These are phyloP conservation scores for Mesochorus sp. DNA, from an alignment of 2,888 invertebrate genomes.

Conservation along the genomic window DNA sequence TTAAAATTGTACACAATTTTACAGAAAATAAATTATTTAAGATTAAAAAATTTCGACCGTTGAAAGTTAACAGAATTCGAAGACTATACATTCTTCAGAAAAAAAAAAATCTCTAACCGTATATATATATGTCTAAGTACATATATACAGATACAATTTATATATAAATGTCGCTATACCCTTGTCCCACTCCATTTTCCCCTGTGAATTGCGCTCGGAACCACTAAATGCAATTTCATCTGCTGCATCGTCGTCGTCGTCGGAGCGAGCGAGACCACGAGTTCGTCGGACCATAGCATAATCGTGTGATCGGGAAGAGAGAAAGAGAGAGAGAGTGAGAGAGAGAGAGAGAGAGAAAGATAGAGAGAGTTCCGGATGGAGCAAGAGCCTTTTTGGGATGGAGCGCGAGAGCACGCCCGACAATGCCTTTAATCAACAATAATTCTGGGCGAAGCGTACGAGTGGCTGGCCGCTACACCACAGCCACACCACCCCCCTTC, in stretches of 20 bases:
- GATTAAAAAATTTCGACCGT: too few species aligned
- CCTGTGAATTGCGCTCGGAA: slow-evolving; percentile 62
- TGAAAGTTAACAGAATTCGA: too few species aligned
- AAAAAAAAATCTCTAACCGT: too few species aligned
- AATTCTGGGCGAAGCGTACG: slow-evolving; percentile 69
- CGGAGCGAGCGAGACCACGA: slow-evolving; percentile 31
- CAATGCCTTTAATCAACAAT: slow-evolving; percentile 80
- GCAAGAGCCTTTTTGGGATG: slow-evolving; percentile 66
- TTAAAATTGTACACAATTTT: too few species aligned
- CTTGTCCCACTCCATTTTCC: slow-evolving; percentile 41
- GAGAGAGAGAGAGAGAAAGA: slow-evolving; percentile 18
- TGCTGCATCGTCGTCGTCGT: slow-evolving; percentile 65
- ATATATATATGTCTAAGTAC: not conserved
- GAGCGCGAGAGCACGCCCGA: slow-evolving; percentile 63
- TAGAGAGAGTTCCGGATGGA: slow-evolving; percentile 49
- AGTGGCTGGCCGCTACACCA: slow-evolving; percentile 43
- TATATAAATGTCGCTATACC: slow-evolving; percentile 12
- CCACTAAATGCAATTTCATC: slow-evolving; percentile 75
- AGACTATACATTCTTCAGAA: too few species aligned
- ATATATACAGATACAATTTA: not conserved
- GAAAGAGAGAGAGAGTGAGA: not conserved
- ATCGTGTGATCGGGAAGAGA: slow-evolving; percentile 28
- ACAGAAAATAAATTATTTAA: too few species aligned
- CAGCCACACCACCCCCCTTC: slow-evolving; percentile 8
- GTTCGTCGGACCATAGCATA: slow-evolving; percentile 28